Base-by-base conservation (phyloP, 2,113 vertebrate genomes). In the Rana temporaria region DNA sequence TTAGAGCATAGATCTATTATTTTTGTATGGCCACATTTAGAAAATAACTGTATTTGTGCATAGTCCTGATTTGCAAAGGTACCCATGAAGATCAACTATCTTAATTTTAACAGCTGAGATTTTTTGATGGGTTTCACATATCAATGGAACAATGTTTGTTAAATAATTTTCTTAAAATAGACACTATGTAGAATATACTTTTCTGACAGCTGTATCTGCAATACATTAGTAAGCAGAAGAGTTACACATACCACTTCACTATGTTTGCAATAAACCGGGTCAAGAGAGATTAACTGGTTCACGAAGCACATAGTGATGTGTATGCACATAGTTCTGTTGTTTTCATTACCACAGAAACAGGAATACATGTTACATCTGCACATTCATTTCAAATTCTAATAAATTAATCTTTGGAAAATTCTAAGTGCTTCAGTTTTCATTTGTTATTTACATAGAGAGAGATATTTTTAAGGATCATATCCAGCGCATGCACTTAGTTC, bases 171-270 rank as follows among this genome's bases (percentile, higher is more conserved):
- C 55, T 34, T 74, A 18, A 74, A 38, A 57, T 62, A 74, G 19
- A 60, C 4, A 42, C 15, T 15, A 62, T 73, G 56, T 59, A 59
- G 9, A 22, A 30, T 74, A 34, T 20, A 75, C 71, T 26, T 57
- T 72, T 24, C 53, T 5, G 53, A 73, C 55, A 60, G 71, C 55
- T 74, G 26, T 55, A 75, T 60, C 57, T 62, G 72, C 20, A 42
- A 1, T 75, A 60, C 30, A 62, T 62, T 75, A 60, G 55, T n/a
- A 32, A 34, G 30, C 71, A 38, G 56, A 22, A 38, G 56, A 42
- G 72, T 42, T 42, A 18, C 32, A 60, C 72, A 75, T 75, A 75
- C 72, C 72, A 75, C 32, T 75, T 42, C 34, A 22, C 72, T n/a
- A 75, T 75, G 32, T 75, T 62, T 62, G 30, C 56, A 22, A 57